These are phyloP conservation scores for Torymus auratus DNA, from an alignment of 2,888 invertebrate species.

Conservation along the genomic window DNA sequence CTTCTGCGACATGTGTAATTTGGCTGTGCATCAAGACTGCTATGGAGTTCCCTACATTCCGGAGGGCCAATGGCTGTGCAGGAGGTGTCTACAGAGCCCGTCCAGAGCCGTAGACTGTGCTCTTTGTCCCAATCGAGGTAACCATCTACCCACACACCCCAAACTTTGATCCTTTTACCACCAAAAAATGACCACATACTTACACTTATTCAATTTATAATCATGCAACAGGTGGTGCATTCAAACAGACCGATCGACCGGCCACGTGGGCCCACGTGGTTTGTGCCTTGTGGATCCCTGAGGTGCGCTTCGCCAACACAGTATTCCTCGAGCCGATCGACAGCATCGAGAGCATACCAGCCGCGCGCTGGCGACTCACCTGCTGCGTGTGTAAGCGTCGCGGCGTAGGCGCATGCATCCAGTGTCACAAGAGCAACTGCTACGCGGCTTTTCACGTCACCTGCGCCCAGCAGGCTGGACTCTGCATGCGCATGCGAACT, in stretches of 20 bases:
- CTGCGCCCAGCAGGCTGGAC: constrained; percentile 96
- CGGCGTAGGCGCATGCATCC: constrained; percentile 96
- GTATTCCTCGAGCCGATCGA: constrained; percentile 99
- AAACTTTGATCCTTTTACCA: too few relatives aligned
- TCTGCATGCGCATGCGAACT: constrained; percentile 98
- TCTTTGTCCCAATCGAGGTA: constrained; percentile 95
- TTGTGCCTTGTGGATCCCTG: constrained; percentile 99
- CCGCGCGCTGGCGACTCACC: constrained; percentile 96
- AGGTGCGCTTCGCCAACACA: constrained; percentile 98
- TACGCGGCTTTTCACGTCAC: constrained; percentile 99
- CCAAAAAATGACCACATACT: background rate
- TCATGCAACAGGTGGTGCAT: constrained; percentile 85
- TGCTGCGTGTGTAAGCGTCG: constrained; percentile 98
- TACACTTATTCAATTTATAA: background rate
- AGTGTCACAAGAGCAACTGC: constrained; percentile 97
- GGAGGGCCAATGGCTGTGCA: constrained; percentile 98
- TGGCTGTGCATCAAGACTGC: constrained; percentile 99
- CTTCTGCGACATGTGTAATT: constrained; percentile 99
- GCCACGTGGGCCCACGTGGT: constrained; percentile 99
- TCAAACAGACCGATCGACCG: constrained; percentile 95
- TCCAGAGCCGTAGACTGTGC: constrained; percentile 97
- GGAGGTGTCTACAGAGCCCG: constrained; percentile 96
- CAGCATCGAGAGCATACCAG: constrained; percentile 96
- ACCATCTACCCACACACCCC: too few relatives aligned
- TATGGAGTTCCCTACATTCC: constrained; percentile 99